Evolutionary conservation across 2,888 invertebrate species (phyloP).

Genomic region (Andrena flavipes): DNA sequence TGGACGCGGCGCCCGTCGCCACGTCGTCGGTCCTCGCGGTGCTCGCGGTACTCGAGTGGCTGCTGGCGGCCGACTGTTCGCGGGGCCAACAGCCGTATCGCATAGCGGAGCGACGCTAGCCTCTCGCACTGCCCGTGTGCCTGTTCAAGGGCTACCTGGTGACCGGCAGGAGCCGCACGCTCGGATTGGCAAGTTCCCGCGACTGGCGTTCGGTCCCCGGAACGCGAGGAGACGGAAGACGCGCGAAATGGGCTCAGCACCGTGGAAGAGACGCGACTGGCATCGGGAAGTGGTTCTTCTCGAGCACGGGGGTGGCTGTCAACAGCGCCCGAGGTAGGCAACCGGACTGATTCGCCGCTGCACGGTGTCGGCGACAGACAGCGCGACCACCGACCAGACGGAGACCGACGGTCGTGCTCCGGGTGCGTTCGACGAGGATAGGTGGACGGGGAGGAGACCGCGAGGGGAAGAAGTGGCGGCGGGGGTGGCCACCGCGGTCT

Average conservation of each 20-base stretch:
- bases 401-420: conserved; percentile 8
- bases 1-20: not conserved
- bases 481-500: not conserved
- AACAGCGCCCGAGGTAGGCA: conserved; percentile 76
- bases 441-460: not conserved
- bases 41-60: not conserved
- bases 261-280: conserved; percentile 29
- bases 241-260: conserved; percentile 13
- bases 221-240: conserved; percentile 29
- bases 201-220: not conserved
- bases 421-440: conserved; percentile 25
- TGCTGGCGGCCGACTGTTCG: conserved; percentile 18
- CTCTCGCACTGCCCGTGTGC: not conserved
- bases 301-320: conserved; percentile 63
- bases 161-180: not conserved
- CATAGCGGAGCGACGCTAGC: conserved; percentile 42
- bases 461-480: not conserved
- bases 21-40: conserved; percentile 4
- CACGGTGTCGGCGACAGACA: conserved; percentile 70
- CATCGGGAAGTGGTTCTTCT: conserved; percentile 33
- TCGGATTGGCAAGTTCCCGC: not conserved
- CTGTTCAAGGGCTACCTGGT: not conserved
- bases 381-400: conserved; percentile 48
- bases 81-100: conserved; percentile 47
- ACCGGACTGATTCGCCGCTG: conserved; percentile 75